These are phyloP conservation scores for Platygyra sinensis DNA, from an alignment of 64 coral and sea anemone genomes.

Conservation along the genomic window DNA sequence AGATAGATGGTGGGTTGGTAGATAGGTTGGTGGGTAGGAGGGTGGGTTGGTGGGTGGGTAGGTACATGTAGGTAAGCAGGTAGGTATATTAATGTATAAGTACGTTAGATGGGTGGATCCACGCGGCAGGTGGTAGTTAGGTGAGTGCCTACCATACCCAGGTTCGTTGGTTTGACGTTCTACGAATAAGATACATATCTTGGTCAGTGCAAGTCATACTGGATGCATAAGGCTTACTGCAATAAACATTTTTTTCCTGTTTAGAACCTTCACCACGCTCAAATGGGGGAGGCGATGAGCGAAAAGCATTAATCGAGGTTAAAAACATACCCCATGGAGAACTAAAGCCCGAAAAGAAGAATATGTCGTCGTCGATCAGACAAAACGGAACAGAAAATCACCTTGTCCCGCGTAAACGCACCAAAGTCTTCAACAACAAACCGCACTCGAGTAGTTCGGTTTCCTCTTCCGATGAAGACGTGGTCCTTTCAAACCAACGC, in stretches of 20 bases:
- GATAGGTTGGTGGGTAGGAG: too few species aligned
- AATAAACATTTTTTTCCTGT: not conserved
- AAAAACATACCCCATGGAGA: not conserved
- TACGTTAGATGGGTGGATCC: too few species aligned
- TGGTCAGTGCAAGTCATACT: not conserved
- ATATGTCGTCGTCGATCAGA: not conserved
- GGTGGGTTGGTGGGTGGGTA: too few species aligned
- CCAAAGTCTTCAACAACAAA: not conserved
- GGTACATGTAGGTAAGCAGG: too few species aligned
- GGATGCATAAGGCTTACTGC: not conserved
- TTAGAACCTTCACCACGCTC: not conserved
- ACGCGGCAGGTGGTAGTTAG: too few species aligned
- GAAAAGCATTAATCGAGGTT: slow-evolving; percentile 7
- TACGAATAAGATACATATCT: not conserved
- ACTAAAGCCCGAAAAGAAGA: not conserved
- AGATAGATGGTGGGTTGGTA: too few species aligned
- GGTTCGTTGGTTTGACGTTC: too few species aligned
- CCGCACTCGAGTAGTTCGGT: slow-evolving; percentile 18
- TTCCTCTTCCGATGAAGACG: slow-evolving; percentile 26
- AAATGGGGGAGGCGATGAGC: not conserved
- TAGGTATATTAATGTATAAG: not conserved
- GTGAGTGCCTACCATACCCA: too few species aligned
- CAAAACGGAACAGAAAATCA: slow-evolving; percentile 29
- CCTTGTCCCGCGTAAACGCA: not conserved
- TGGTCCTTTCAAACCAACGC: not conserved